Conservation (phyloP, 2,888 invertebrate species). For the Latrodectus elegans region DNA sequence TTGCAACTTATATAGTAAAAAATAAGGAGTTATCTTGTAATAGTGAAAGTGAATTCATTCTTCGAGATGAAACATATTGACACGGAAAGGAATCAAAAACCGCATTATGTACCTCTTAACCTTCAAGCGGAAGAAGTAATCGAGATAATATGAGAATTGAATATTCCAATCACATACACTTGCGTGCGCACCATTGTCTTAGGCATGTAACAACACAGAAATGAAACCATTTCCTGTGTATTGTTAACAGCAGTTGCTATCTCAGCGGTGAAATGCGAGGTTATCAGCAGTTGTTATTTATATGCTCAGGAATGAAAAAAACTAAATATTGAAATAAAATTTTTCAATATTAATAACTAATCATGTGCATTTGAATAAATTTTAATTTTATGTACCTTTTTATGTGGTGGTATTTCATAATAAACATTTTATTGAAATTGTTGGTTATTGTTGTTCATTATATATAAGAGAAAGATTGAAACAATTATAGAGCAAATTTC, state of each 20-base stretch:
- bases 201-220: constrained; percentile 2
- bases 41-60: too few relatives aligned
- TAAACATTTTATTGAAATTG: too few relatives aligned
- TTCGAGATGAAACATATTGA: too few relatives aligned
- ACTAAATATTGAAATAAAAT: neutral
- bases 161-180: neutral
- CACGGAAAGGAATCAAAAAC: neutral
- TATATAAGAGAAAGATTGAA: too few relatives aligned
- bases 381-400: too few relatives aligned
- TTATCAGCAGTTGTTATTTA: neutral
- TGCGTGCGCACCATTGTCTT: constrained; percentile 30
- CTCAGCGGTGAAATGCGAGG: neutral
- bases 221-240: constrained; percentile 29
- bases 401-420: too few relatives aligned
- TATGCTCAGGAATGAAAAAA: neutral
- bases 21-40: too few relatives aligned
- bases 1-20: too few relatives aligned
- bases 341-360: neutral
- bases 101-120: constrained; percentile 13
- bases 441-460: too few relatives aligned
- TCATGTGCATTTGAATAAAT: neutral
- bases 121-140: constrained; percentile 11
- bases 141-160: constrained; percentile 9
- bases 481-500: too few relatives aligned
- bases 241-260: constrained; percentile 14